These are phyloP conservation scores for Acromyrmex charruanus DNA, from an alignment of 1,140 invertebrate species.

Conservation along the genomic window DNA sequence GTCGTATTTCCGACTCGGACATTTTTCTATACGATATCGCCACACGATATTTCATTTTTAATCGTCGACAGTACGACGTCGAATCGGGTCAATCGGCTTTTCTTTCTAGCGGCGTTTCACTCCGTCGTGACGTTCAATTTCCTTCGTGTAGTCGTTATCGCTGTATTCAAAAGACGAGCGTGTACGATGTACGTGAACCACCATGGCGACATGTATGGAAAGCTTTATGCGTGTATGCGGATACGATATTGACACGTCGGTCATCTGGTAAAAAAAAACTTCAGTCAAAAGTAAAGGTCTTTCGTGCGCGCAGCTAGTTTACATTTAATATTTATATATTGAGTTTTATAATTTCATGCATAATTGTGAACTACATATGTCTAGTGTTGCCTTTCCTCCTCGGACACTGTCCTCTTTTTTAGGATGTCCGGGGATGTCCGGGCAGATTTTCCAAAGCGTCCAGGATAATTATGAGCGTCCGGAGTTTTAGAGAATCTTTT, in stretches of 20 bases:
- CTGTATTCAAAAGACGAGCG: conserved; percentile 65
- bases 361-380: not conserved
- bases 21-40: conserved; percentile 61
- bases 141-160: conserved; percentile 57
- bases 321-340: not conserved
- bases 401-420: too few relatives aligned
- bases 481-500: too few relatives aligned
- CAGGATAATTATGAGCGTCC: too few relatives aligned
- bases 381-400: too few relatives aligned
- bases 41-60: conserved; percentile 62
- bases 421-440: too few relatives aligned
- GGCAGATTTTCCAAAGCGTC: too few relatives aligned
- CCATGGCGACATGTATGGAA: conserved; percentile 32
- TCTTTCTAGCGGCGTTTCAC: conserved; percentile 62
- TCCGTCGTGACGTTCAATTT: conserved; percentile 64
- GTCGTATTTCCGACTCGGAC: conserved; percentile 54
- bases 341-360: not conserved
- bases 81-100: conserved; percentile 65
- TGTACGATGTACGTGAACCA: conserved; percentile 40
- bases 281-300: conserved; percentile 32
- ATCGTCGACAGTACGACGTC: conserved; percentile 59
- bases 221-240: conserved; percentile 35
- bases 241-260: conserved; percentile 61
- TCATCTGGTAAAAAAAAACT: conserved; percentile 45
- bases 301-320: not conserved